Evolutionary conservation across 2,113 vertebrate species (phyloP), one percentile per base, ranked within the genome.

Genomic region (Monopterus albus): DNA sequence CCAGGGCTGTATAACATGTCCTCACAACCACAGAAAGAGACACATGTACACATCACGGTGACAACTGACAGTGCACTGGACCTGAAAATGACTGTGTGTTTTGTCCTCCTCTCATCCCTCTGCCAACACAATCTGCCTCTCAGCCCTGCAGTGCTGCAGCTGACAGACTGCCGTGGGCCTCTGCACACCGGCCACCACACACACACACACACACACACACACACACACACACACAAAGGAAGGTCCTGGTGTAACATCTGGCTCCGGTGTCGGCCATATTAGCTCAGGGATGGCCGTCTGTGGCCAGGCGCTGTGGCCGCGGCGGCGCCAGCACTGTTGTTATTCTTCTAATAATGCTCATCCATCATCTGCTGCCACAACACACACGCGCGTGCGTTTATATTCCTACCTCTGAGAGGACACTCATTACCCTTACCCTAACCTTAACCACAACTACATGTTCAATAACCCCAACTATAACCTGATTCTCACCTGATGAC

Each of bases 291-390:
- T 14, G 80, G 68, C 75, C 31, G 66, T 85, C 82, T 83, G 84
- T 69, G 83, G 69, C 75, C 72, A n/a, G 36, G 33, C 26, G 33
- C 61, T 86, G 69, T 68, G 78, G 56, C 62, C 59, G 38, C 18
- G 18, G 26, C 40, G 31, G 7, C 64, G 75, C 60, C 72, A 90
- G 56, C 39, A 65, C 67, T 80, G 76, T 89, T 90, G 90, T 91
- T 88, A 84, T 81, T 86, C 68, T 84, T 46, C 78, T 87, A 88
- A 92, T 89, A 86, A 90, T 83, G 71, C 61, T 78, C 90, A 93
- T 92, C 91, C 80, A 93, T 94, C 93, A 93, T 92, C 79, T 59
- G 74, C 86, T 92, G 92, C 91, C 91, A 93, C 5, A 1, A 6
- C 51, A 73, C 61, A 51, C 67, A 56, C 40, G 29, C 72, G 65